Evolutionary conservation across 1,140 invertebrate species (phyloP).

Genomic region (Asbolus verrucosus): DNA sequence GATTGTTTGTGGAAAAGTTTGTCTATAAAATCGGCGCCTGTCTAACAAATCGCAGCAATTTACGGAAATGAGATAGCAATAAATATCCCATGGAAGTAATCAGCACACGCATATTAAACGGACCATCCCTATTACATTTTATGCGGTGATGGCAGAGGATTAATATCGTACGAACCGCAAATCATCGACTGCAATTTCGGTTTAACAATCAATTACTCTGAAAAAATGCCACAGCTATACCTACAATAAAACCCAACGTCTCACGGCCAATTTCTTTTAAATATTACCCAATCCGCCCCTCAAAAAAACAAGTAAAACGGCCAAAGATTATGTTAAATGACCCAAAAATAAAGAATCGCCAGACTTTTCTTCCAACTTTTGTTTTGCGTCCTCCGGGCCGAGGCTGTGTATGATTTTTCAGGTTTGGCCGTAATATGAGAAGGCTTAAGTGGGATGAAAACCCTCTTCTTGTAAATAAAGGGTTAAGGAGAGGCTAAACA

Average conservation of each 20-base stretch:
- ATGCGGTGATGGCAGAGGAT: not conserved
- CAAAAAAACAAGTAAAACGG: too few species aligned
- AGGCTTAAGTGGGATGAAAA: not conserved
- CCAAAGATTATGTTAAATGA: too few species aligned
- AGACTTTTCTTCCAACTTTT: too few species aligned
- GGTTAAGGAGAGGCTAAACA: conserved; percentile 9
- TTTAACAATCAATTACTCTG: not conserved
- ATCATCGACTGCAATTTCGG: not conserved
- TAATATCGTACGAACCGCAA: not conserved
- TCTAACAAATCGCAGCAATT: too few species aligned
- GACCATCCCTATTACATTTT: conserved; percentile 1
- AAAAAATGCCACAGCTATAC: too few species aligned
- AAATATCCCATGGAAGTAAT: not conserved
- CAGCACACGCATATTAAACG: conserved; percentile 1
- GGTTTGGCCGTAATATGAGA: not conserved
- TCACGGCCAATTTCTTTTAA: too few species aligned
- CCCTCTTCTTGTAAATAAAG: conserved; percentile 1
- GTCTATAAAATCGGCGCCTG: not conserved
- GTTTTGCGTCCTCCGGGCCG: not conserved
- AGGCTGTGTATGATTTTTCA: not conserved
- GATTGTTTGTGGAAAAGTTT: not conserved
- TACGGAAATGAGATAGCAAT: not conserved
- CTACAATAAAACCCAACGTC: not conserved
- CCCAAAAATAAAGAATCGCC: too few species aligned
- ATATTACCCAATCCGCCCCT: too few species aligned